A percentile compares a stretch with the other conserved stretches of the same genome.
Evolutionary conservation across 2,888 invertebrate genomes (phyloP).

Genomic region (Pollenia griseotomentosa): DNA sequence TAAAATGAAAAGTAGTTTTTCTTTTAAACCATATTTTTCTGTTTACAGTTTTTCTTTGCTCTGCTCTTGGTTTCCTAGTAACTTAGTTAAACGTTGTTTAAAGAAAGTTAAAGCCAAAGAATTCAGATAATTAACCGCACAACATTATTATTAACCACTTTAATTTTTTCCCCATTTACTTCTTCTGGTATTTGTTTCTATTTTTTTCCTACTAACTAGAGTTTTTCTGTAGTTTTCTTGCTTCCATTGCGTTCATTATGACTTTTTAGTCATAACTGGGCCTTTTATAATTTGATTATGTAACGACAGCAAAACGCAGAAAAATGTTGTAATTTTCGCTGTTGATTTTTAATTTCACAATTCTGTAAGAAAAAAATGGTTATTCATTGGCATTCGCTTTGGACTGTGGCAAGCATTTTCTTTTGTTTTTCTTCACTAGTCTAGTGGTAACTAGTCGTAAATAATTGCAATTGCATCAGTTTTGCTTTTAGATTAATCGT

Average conservation of each 20-base stretch:
- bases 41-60: not conserved
- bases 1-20: conserved; percentile 63
- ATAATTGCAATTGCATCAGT: conserved; percentile 65
- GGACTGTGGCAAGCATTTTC: conserved; percentile 15
- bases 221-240: not conserved
- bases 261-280: conserved; percentile 61
- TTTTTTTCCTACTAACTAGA: conserved; percentile 39
- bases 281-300: conserved; percentile 59
- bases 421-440: conserved; percentile 36
- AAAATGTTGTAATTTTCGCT: conserved; percentile 36
- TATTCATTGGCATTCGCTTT: conserved; percentile 33
- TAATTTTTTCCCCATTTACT: conserved; percentile 23
- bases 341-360: conserved; percentile 54
- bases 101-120: conserved; percentile 40
- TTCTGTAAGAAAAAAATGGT: conserved; percentile 28
- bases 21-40: conserved; percentile 50
- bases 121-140: conserved; percentile 68
- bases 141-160: conserved; percentile 45
- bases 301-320: conserved; percentile 44
- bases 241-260: conserved; percentile 25
- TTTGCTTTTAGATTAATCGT: conserved; percentile 40
- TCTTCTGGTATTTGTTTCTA: conserved; percentile 10
- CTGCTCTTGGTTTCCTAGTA: conserved; percentile 56
- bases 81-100: conserved; percentile 45
- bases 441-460: conserved; percentile 24